A percentile compares a stretch with the other conserved stretches of the same genome.
phyloP scores from a whole-genome alignment of 2,888 invertebrate species.

The Limnephilus rhombicus region DNA sequence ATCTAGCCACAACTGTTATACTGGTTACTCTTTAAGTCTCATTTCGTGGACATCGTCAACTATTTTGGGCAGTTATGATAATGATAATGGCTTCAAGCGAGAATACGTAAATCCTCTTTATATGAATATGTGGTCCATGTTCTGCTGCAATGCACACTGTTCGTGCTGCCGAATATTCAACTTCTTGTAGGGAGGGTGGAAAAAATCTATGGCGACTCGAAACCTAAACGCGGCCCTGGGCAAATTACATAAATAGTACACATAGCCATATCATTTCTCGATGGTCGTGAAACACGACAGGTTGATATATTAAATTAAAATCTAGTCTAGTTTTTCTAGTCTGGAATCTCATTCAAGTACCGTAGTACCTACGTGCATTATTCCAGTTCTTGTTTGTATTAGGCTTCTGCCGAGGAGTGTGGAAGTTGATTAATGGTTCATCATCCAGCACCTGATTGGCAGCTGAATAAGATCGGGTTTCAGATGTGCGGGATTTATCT shows the following conservation, averaged over 20 bases:
- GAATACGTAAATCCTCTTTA: background rate
- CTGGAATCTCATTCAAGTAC: background rate
- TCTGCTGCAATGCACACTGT: too few relatives aligned
- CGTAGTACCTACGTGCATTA: background rate
- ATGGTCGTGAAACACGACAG: background rate
- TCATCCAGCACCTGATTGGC: conserved; percentile 32
- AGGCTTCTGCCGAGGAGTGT: background rate
- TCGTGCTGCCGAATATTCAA: background rate
- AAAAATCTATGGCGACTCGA: background rate
- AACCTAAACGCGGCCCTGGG: background rate
- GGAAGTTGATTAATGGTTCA: conserved; percentile 32
- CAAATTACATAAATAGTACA: background rate
- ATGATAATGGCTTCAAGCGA: background rate
- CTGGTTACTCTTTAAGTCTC: background rate
- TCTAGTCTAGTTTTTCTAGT: background rate
- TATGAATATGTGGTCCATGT: background rate
- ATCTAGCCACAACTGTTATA: background rate
- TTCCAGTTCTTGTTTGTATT: background rate
- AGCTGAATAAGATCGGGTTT: conserved; percentile 45
- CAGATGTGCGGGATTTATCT: conserved; percentile 38
- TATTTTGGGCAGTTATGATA: too few relatives aligned
- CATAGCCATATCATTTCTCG: background rate
- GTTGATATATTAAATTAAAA: background rate
- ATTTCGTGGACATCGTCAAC: background rate
- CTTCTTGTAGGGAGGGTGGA: background rate